Percentiles rank a stretch among this genome's conserved stretches.
Evolutionary conservation across 2,888 invertebrate genomes (phyloP).

Genomic region (Sabellastarte sp.): DNA sequence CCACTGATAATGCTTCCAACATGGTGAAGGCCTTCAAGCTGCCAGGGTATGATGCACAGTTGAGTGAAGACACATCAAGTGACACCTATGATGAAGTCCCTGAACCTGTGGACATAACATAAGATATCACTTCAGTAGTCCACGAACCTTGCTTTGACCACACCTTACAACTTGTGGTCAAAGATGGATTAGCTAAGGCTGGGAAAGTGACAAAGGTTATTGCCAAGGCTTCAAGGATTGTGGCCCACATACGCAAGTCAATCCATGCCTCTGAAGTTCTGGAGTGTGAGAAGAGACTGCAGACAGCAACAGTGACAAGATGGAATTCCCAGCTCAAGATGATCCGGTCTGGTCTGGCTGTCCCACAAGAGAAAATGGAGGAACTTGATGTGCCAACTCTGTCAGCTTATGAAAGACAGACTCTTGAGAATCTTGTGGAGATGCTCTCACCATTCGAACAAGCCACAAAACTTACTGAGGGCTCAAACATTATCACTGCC

Average conservation of each 20-base stretch:
- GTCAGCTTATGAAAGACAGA: too few relatives aligned
- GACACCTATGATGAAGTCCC: neutral
- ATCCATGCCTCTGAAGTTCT: conserved; percentile 17
- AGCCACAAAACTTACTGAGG: too few relatives aligned
- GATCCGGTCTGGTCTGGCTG: conserved; percentile 10
- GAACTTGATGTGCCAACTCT: too few relatives aligned
- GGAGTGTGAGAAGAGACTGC: too few relatives aligned
- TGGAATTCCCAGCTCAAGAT: conserved; percentile 26
- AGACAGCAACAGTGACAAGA: conserved; percentile 13
- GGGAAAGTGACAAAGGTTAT: conserved; percentile 7
- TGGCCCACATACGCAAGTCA: conserved; percentile 16
- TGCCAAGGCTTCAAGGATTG: conserved; percentile 19
- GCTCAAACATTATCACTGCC: too few relatives aligned
- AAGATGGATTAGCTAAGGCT: too few relatives aligned
- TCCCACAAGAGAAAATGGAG: too few relatives aligned
- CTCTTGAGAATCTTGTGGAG: too few relatives aligned
- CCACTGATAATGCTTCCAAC: conserved; percentile 9
- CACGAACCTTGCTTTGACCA: conserved; percentile 4
- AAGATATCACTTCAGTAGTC: neutral
- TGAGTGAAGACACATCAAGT: conserved; percentile 2
- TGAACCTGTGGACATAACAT: neutral
- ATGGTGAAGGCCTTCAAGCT: conserved; percentile 9
- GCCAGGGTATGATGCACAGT: conserved; percentile 3
- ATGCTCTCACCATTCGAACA: too few relatives aligned
- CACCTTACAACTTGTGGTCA: conserved; percentile 7